Conservation (phyloP, 2,888 invertebrate species). For the Phasia obesa region DNA sequence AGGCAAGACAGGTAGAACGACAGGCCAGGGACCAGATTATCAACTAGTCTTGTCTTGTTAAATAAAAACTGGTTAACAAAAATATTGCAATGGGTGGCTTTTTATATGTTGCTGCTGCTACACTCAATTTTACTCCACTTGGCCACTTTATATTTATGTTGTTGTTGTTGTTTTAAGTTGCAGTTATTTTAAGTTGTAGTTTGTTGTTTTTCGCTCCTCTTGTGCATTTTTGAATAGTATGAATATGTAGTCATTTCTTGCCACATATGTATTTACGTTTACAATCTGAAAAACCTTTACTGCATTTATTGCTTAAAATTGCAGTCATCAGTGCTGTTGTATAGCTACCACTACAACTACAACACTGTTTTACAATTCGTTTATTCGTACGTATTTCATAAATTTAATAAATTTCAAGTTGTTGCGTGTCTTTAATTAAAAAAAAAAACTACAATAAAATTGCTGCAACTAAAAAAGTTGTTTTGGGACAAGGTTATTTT, state of each 20-base stretch:
- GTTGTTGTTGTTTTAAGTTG: conserved; percentile 21
- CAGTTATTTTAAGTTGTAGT: conserved; percentile 51
- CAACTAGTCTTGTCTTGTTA: conserved; percentile 49
- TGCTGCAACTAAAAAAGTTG: conserved; percentile 72
- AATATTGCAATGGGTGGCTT: conserved; percentile 67
- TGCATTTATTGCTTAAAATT: conserved; percentile 21
- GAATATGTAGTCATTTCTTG: conserved; percentile 15
- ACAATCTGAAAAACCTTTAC: conserved; percentile 27
- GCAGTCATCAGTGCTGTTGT: conserved; percentile 13
- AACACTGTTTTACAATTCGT: conserved; percentile 65
- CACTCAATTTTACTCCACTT: conserved; percentile 28
- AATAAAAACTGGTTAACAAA: conserved; percentile 63
- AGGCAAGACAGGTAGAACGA: conserved; percentile 1
- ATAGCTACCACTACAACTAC: conserved; percentile 29
- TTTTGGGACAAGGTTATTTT: conserved; percentile 77
- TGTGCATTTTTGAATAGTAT: conserved; percentile 12
- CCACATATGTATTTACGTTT: conserved; percentile 9
- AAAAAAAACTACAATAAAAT: conserved; percentile 61
- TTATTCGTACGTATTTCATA: conserved; percentile 69
- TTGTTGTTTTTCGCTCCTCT: conserved; percentile 46
- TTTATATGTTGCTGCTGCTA: conserved; percentile 45
- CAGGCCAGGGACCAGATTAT: conserved; percentile 24
- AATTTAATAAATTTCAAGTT: conserved; percentile 68
- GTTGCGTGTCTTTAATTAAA: conserved; percentile 77
- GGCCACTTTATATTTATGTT: conserved; percentile 42